Evolutionary conservation across 92 coral and sea anemone genomes (phyloP).

Genomic region (Bergia sp.): DNA sequence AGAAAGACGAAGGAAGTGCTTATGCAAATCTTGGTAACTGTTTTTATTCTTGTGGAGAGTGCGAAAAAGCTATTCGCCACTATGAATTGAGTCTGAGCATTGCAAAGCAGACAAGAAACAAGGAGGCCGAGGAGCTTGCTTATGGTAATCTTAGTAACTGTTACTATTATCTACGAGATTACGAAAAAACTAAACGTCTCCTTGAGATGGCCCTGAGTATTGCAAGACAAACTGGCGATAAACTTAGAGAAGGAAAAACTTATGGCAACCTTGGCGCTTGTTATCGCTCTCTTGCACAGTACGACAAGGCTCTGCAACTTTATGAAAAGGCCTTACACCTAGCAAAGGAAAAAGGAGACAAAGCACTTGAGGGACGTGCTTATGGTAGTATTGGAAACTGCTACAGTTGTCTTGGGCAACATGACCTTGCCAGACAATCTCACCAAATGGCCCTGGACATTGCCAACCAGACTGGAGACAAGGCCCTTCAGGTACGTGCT

Average conservation of each 20-base stretch:
- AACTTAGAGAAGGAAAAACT: neutral
- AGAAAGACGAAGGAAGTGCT: neutral
- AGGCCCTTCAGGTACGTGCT: neutral
- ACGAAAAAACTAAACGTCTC: neutral
- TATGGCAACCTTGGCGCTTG: neutral
- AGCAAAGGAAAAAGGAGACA: neutral
- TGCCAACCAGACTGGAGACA: constrained; percentile 14
- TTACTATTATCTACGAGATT: neutral
- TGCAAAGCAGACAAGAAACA: neutral
- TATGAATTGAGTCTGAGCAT: neutral
- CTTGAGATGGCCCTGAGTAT: neutral
- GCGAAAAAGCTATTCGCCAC: neutral
- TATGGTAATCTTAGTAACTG: neutral
- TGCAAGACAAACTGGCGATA: neutral
- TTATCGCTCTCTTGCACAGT: neutral
- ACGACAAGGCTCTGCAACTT: neutral
- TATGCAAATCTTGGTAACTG: neutral
- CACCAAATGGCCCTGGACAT: neutral
- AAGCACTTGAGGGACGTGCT: neutral
- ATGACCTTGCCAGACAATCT: neutral
- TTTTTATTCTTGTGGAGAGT: neutral
- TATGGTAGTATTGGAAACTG: neutral
- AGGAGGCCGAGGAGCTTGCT: neutral
- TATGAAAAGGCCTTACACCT: neutral
- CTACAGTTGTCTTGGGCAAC: neutral